Base-by-base conservation (phyloP, 1,140 invertebrate species). In the Conus betulinus region DNA sequence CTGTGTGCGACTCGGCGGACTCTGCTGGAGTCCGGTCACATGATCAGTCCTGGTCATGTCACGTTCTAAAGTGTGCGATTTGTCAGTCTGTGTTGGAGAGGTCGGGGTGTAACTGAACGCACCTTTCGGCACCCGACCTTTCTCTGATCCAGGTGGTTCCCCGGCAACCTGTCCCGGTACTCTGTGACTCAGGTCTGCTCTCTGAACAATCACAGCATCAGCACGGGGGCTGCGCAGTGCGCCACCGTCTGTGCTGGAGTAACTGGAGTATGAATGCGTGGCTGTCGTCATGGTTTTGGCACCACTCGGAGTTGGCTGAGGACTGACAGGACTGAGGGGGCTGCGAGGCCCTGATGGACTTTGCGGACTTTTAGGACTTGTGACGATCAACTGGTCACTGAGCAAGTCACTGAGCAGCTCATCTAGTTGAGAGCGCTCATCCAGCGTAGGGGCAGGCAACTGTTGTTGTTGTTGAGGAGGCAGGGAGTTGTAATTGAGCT, bases 391-490 rank as follows among this genome's bases (percentile, higher is more conserved):
- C 88, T 93, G 92, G 83, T 95, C 93, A 85, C 92, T 93, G 27
- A 95, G 91, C 79, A 95, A 90, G 89, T 95, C 94, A 87, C 92
- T 94, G n/a, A 95, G 87, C 88, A 95, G 94, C 60, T 94, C 92
- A 90, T 95, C 95, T 25, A 95, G 91, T 85, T 95, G 92, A 51
- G 91, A 93, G 67, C 94, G 94, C 88, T 95, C 94, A n/a, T 94
- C 93, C 11, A 93, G 87, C 60, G 53, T n/a, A 10, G 84, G 84
- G 25, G 25, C 51, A 79, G 88, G 84, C 83, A 89, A 1, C 8
- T 8, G 57, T 60, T 60, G 57, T 6, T 71, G 67, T 71, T 88
- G 74, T 87, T 90, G 78, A 88, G 86, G 67, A 84, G 88, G 78
- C 89, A 91, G 84, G 91, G 92, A 52, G 88, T 89, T 83, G 87